Percentiles rank a stretch among this genome's conserved stretches.
These are phyloP conservation scores for Tonatia bakeri DNA, from an alignment of 2,113 vertebrate species.

Conservation along the genomic window DNA sequence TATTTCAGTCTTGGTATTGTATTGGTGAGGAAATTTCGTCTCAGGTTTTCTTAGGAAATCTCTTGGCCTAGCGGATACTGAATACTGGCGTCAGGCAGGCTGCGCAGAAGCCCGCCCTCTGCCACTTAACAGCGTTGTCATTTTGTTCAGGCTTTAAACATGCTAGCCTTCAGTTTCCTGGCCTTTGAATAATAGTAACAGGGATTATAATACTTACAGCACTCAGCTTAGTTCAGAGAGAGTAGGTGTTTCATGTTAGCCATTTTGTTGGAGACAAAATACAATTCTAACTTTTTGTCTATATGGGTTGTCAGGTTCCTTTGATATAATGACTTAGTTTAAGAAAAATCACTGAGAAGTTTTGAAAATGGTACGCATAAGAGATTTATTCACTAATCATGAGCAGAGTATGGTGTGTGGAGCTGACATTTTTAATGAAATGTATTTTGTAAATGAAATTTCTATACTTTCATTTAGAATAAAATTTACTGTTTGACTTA, in stretches of 20 bases:
- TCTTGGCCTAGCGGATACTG: background rate
- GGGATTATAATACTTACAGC: background rate
- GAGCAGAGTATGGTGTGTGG: background rate
- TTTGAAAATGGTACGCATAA: background rate
- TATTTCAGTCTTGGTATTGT: background rate
- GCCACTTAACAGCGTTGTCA: background rate
- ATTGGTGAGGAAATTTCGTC: background rate
- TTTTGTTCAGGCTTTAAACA: background rate
- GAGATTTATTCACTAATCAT: background rate
- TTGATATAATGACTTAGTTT: background rate
- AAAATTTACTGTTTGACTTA: background rate
- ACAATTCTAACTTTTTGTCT: background rate
- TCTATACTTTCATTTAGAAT: background rate
- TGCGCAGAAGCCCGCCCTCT: background rate
- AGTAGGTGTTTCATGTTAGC: background rate
- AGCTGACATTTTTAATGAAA: background rate
- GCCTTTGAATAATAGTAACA: background rate
- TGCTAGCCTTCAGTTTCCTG: background rate
- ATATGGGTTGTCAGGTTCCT: background rate
- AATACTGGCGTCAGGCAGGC: background rate
- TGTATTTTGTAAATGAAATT: slow-evolving; percentile 22
- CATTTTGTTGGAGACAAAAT: background rate
- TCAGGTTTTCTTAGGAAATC: background rate
- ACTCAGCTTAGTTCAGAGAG: background rate
- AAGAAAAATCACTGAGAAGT: background rate